A percentile compares a stretch with the other conserved stretches of the same genome.
These are phyloP conservation scores for Rhinogobio ventralis DNA, from an alignment of 2,797 vertebrate species.

Conservation along the genomic window DNA sequence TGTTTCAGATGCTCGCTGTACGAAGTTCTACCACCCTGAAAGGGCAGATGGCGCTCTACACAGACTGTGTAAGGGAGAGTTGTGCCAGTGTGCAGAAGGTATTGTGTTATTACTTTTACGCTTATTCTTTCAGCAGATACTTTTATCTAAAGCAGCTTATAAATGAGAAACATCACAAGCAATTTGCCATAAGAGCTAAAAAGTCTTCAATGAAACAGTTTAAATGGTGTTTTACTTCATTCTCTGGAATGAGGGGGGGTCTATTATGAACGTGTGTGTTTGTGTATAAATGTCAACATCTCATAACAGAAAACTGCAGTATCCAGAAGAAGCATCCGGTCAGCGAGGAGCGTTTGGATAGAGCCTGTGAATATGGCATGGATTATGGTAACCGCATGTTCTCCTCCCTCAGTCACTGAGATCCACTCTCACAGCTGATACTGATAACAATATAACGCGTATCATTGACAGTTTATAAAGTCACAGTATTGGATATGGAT, in stretches of 20 bases:
- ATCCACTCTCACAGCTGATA: not conserved
- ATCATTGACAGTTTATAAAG: not conserved
- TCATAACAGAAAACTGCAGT: not conserved
- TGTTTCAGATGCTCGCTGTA: conserved; percentile 41
- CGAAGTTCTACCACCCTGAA: conserved; percentile 52
- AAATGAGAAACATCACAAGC: not conserved
- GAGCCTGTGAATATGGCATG: not conserved
- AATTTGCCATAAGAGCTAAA: not conserved
- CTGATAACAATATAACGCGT: not conserved
- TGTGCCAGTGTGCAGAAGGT: conserved; percentile 56
- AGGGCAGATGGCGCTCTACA: conserved; percentile 15
- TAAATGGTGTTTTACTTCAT: not conserved
- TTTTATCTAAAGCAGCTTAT: not conserved
- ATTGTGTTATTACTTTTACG: not conserved
- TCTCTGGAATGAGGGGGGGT: too few species aligned
- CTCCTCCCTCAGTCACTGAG: not conserved
- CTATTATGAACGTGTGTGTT: not conserved
- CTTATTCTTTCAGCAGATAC: not conserved
- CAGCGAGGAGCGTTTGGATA: fast-evolving
- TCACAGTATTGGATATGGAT: not conserved
- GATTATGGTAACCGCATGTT: not conserved
- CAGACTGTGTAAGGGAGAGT: not conserved
- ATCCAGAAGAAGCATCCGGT: not conserved
- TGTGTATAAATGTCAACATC: not conserved
- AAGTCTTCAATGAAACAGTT: not conserved